These are phyloP conservation scores for Drosophila infuscata DNA, from an alignment of 2,888 invertebrate genomes.

Conservation along the genomic window DNA sequence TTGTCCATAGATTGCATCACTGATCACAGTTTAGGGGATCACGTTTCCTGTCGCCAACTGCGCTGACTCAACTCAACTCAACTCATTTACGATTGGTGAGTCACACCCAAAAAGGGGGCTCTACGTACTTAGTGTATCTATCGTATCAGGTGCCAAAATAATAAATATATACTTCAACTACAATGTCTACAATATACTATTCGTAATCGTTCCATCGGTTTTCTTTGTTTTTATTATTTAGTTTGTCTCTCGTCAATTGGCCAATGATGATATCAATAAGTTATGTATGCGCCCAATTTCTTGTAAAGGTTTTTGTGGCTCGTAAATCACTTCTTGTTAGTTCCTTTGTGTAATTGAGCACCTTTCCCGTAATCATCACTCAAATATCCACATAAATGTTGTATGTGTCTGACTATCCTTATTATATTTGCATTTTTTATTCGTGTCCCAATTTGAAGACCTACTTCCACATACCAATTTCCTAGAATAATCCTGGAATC, in stretches of 20 bases:
- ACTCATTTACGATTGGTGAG: slow-evolving; percentile 20
- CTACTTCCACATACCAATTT: slow-evolving; percentile 1
- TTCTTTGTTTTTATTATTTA: not conserved
- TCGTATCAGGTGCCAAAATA: slow-evolving; percentile 53
- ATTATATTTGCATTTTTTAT: not conserved
- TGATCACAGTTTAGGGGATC: slow-evolving; percentile 54
- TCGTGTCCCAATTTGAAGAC: slow-evolving; percentile 6
- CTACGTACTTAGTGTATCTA: slow-evolving; percentile 8
- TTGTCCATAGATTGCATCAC: slow-evolving; percentile 45
- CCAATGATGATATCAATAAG: slow-evolving; percentile 42
- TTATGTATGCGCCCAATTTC: slow-evolving; percentile 5
- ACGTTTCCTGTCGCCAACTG: slow-evolving; percentile 26
- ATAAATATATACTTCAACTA: not conserved
- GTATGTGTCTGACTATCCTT: not conserved
- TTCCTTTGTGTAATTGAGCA: slow-evolving; percentile 48
- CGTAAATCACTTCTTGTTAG: slow-evolving; percentile 61
- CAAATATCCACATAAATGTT: not conserved
- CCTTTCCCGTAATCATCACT: slow-evolving; percentile 4
- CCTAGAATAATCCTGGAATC: slow-evolving; percentile 49
- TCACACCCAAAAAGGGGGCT: slow-evolving; percentile 23
- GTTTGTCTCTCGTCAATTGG: slow-evolving; percentile 28
- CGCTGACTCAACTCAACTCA: slow-evolving; percentile 40
- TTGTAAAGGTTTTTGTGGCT: slow-evolving; percentile 24
- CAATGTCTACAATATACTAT: not conserved
- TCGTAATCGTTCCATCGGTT: not conserved